These are phyloP conservation scores for Lynx canadensis DNA, from an alignment of 2,113 vertebrate species.

Conservation along the genomic window DNA sequence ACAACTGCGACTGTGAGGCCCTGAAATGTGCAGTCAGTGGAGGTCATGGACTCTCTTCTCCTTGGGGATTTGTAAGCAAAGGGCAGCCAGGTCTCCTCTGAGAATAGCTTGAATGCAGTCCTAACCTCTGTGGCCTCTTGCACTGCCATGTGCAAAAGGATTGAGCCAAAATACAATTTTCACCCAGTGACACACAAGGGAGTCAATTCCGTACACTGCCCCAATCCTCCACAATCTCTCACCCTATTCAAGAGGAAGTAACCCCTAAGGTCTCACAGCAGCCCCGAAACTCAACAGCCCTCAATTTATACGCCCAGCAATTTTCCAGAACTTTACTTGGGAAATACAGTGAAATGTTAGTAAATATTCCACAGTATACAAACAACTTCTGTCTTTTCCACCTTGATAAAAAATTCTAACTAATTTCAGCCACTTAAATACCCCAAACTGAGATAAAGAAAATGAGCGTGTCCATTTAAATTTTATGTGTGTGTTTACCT, in stretches of 20 bases:
- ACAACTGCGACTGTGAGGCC: not conserved
- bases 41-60: constrained; percentile 43
- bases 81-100: not conserved
- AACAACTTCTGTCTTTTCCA: not conserved
- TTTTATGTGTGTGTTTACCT: not conserved
- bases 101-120: constrained; percentile 43
- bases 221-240: not conserved
- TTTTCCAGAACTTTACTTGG: not conserved
- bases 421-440: not conserved
- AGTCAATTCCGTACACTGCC: not conserved
- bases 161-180: constrained; percentile 55
- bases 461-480: not conserved
- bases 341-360: not conserved
- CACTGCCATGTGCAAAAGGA: not conserved
- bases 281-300: not conserved
- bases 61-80: constrained; percentile 58
- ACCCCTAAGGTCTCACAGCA: not conserved
- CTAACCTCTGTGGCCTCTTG: constrained; percentile 61
- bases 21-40: constrained; percentile 26
- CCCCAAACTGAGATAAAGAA: not conserved
- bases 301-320: not conserved
- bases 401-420: not conserved
- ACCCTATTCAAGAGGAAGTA: not conserved
- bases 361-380: not conserved
- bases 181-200: constrained; percentile 5